These are phyloP conservation scores for Enteromius argenteus DNA, from an alignment of 2,797 vertebrate species.

Conservation along the genomic window DNA sequence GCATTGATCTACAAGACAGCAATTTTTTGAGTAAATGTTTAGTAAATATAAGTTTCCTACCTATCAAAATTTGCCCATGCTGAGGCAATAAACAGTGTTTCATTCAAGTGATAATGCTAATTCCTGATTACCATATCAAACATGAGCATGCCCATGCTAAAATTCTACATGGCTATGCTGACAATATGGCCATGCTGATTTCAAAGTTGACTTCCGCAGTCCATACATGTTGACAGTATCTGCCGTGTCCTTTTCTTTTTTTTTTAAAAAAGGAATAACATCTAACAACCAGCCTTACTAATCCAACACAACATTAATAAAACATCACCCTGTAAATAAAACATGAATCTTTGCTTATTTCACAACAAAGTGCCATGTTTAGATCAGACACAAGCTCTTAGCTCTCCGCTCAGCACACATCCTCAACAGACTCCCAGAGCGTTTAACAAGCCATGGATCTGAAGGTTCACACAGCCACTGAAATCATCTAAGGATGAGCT, in stretches of 20 bases:
- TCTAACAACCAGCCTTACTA: conserved; percentile 45
- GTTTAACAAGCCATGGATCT: conserved; percentile 46
- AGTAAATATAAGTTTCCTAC: not conserved
- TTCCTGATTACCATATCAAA: conserved; percentile 22
- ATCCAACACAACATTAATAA: conserved; percentile 62
- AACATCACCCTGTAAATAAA: conserved; percentile 68
- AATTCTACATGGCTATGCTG: conserved; percentile 17
- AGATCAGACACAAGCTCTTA: conserved; percentile 53
- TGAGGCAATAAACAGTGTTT: not conserved
- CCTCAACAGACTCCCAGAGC: conserved; percentile 27
- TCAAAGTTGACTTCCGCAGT: conserved; percentile 16
- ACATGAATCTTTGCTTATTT: conserved; percentile 58
- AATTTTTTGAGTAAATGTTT: not conserved
- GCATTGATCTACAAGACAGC: not conserved
- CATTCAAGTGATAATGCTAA: conserved; percentile 7
- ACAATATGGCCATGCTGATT: conserved; percentile 37
- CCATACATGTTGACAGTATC: conserved; percentile 26
- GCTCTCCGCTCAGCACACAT: conserved; percentile 20
- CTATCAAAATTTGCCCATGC: not conserved
- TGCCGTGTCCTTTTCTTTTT: conserved; percentile 30
- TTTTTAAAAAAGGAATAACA: conserved; percentile 30
- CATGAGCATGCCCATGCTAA: conserved; percentile 13
- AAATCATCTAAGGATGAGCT: conserved; percentile 28
- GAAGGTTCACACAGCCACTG: conserved; percentile 15
- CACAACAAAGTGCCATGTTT: conserved; percentile 58